Evolutionary conservation across 2,113 vertebrate genomes (phyloP), one percentile per base, ranked within the genome.

Genomic region (Chionodraco myersi): DNA sequence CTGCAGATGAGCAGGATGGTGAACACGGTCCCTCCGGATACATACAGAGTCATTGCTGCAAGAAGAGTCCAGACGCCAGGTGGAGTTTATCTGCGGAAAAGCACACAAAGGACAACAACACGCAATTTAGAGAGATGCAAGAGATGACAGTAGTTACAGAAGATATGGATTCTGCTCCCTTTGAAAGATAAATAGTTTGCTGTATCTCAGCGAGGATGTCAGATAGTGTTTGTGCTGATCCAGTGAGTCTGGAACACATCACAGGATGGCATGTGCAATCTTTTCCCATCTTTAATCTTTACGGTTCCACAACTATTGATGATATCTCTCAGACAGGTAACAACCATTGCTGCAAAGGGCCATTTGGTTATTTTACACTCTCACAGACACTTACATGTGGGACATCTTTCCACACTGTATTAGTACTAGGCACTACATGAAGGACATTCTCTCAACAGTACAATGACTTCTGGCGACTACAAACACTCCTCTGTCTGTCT

Each of bases 1-100:
- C 94, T 94, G 93, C 93, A 91, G 83, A 94, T 86, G 82, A 95
- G 86, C 57, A 95, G 81, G 62, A 94, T 53, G 45, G 81, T 76
- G 81, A 95, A 84, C 66, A 94, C 16, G 7, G 83, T 83, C 66
- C 91, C 85, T 60, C 91, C 90, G 52, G 88, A 93, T 18, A 70
- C 56, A 58, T 68, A 90, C 71, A 73, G 57, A 76, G 82, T 84
- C 93, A 95, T 94, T 75, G 71, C 91, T 88, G 82, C 74, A n/a
- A 45, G 48, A 49, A 58, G 79, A 85, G 70, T 59, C 74, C 66
- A 83, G 80, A 84, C 4, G 72, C 85, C 82, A 76, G 77, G 65
- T 73, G 56, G 79, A 86, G 77, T 93, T 89, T 93, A 94, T 92
- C 94, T 95, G 88, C 12, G 85, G 89, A 52, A 75, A 61, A 87